Evolutionary conservation across 35 echinoderm and acorn worm genomes (phyloP), one percentile per base, ranked within the genome.

Genomic region (Stichopus chloronotus): DNA sequence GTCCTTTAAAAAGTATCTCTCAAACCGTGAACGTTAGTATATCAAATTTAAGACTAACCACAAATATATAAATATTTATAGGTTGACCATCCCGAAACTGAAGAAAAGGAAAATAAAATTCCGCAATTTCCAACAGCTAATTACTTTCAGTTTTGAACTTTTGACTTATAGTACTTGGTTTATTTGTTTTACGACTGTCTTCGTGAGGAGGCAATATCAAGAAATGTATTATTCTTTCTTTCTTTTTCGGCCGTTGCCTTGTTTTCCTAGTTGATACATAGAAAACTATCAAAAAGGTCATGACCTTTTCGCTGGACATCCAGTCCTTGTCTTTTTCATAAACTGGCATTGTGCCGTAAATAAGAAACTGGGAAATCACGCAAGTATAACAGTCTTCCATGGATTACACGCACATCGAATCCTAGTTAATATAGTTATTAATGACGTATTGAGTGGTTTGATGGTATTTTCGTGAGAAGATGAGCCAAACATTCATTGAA

Each of bases 241-340:
- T 43, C 3, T 1, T 43, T 43, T n/a, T n/a, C n/a, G n/a, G 30
- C 30, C 30, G 0, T 1, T 43, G 1, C 3, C 30, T 43, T 43
- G 30, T 43, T 43, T 43, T 43, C 30, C 30, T 43, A 43, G 30
- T 43, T 43, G 30, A 43, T 43, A 43, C 30, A 3, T 1, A 43
- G 30, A 43, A 43, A 43, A 43, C 30, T 43, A 43, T 22, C 20
- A 58, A 20, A 20, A 78, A 58, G 82, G 82, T 85, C 56, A 58
- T 21, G 55, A 85, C 16, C 82, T 59, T 53, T 74, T 9, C 8
- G 23, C 58, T 53, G 19, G 5, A 85, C 52, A 56, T 85, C 57
- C 82, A 58, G 3, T 85, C 56, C 82, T 53, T 85, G 17, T 85
- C 55, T 58, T 58, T 12, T 58, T 58, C 56, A 85, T n/a, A 85